A percentile compares a stretch with the other conserved stretches of the same genome.
Evolutionary conservation across 2,113 vertebrate genomes (phyloP).

Genomic region (Parus major): DNA sequence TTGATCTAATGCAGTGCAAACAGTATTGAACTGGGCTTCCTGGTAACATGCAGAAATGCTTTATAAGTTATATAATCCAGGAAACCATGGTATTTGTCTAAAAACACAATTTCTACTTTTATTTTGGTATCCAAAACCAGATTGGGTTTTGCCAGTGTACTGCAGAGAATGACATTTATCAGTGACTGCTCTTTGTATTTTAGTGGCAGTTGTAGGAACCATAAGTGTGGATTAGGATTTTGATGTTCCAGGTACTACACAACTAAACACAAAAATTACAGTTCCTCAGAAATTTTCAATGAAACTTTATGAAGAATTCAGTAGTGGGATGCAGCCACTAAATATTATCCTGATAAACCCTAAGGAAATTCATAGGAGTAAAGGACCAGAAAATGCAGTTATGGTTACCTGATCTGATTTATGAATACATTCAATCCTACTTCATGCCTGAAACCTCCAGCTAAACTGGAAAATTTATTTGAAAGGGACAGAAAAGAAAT

Average conservation of each 20-base stretch:
- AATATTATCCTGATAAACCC: not conserved
- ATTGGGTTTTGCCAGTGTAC: not conserved
- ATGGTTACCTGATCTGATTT: not conserved
- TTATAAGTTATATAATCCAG: not conserved
- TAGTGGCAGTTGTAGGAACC: not conserved
- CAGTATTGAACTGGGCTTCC: not conserved
- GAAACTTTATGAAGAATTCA: not conserved
- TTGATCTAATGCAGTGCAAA: not conserved
- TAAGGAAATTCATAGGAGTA: not conserved
- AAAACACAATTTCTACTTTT: not conserved
- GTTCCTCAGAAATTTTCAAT: not conserved
- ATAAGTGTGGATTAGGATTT: not conserved
- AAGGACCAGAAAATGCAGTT: not conserved
- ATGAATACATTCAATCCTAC: not conserved
- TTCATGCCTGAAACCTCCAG: not conserved
- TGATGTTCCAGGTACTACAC: not conserved
- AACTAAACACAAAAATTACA: not conserved
- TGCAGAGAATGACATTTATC: not conserved
- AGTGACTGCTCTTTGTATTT: not conserved
- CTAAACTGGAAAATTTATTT: not conserved
- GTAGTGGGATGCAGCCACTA: not conserved
- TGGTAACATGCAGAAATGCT: accelerated
- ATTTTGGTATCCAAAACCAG: not conserved
- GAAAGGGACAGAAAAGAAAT: not conserved
- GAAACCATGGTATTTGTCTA: not conserved